phyloP scores from a whole-genome alignment of 2,113 vertebrate species.

The Microcebus griseorufus region DNA sequence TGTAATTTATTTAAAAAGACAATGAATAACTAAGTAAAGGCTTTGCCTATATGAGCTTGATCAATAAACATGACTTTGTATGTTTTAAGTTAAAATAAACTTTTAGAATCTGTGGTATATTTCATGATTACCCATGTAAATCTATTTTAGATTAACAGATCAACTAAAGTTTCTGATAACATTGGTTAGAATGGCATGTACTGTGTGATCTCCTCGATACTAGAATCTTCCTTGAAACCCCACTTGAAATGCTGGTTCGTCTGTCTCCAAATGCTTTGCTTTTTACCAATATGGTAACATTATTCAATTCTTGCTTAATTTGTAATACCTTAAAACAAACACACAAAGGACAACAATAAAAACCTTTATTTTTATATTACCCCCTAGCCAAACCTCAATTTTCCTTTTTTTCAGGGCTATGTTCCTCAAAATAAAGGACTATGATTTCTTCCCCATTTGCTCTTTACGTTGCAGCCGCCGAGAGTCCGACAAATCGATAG shows the following conservation, averaged over 20 bases:
- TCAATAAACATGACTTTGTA: not conserved
- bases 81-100: not conserved
- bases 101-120: not conserved
- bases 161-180: not conserved
- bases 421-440: not conserved
- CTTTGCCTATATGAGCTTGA: not conserved
- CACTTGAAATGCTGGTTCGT: not conserved
- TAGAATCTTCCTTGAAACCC: not conserved
- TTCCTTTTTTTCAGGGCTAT: slow-evolving; percentile 1
- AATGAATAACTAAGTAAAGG: not conserved
- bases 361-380: not conserved
- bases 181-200: too few relatives aligned
- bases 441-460: not conserved
- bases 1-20: not conserved
- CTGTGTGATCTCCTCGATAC: not conserved
- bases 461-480: not conserved
- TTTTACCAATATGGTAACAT: not conserved
- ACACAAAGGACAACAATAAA: not conserved
- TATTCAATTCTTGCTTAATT: not conserved
- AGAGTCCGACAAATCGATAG: not conserved
- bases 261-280: not conserved
- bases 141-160: not conserved
- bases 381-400: not conserved
- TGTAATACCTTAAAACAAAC: not conserved
- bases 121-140: not conserved